phyloP scores from a whole-genome alignment of 2,113 vertebrate genomes.

The Gymnogyps californianus region DNA sequence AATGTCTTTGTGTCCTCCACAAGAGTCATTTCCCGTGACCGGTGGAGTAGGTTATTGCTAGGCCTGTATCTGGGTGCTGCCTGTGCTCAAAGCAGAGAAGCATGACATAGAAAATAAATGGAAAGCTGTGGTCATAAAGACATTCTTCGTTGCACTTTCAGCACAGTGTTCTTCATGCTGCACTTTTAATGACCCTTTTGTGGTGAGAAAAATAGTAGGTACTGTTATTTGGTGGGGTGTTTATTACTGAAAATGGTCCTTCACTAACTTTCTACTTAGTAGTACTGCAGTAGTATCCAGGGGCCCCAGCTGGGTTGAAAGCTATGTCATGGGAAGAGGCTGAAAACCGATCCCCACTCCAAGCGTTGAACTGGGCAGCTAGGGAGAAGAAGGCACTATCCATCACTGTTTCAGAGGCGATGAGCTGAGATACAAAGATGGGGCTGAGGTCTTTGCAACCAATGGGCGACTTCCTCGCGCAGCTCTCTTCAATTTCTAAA shows the following conservation, averaged over 20 bases:
- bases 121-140: neutral
- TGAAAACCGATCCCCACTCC: fast-evolving
- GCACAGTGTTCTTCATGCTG: neutral
- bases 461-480: fast-evolving
- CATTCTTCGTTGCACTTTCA: neutral
- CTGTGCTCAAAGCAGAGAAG: neutral
- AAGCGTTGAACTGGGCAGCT: neutral
- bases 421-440: neutral
- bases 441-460: neutral
- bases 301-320: neutral
- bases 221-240: neutral
- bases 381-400: fast-evolving
- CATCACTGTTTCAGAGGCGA: neutral
- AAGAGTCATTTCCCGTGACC: neutral
- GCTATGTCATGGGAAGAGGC: neutral
- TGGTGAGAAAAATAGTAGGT: neutral
- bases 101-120: neutral
- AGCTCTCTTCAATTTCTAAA: neutral
- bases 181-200: neutral
- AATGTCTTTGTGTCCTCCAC: neutral
- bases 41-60: neutral
- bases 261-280: neutral
- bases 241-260: neutral
- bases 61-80: neutral
- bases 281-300: neutral